phyloP scores from a whole-genome alignment of 2,888 invertebrate species.

The Trissoscelio sp. region DNA sequence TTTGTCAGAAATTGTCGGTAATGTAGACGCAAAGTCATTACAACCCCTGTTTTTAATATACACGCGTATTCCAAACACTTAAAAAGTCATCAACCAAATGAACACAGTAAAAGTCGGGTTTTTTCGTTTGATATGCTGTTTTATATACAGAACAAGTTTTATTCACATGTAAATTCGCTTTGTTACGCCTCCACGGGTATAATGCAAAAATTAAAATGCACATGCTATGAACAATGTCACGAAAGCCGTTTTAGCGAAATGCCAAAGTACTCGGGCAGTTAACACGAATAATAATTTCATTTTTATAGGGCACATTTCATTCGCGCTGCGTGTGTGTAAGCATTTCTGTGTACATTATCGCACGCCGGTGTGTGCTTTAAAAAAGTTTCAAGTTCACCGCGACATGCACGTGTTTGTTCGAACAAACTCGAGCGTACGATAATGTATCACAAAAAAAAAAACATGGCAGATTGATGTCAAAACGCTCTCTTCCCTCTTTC shows the following conservation, averaged over 20 bases:
- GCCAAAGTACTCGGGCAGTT: slow-evolving; percentile 42
- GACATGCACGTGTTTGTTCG: slow-evolving; percentile 25
- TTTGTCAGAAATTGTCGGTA: background rate
- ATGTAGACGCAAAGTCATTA: background rate
- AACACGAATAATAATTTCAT: slow-evolving; percentile 46
- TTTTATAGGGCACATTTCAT: slow-evolving; percentile 40
- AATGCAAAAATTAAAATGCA: slow-evolving; percentile 32
- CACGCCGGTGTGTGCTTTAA: slow-evolving; percentile 9
- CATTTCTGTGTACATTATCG: slow-evolving; percentile 20
- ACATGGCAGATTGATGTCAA: slow-evolving; percentile 18
- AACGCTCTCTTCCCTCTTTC: background rate
- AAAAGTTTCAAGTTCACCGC: slow-evolving; percentile 54
- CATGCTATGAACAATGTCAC: slow-evolving; percentile 36
- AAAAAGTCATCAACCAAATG: slow-evolving; percentile 12
- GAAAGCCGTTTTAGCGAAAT: slow-evolving; percentile 34
- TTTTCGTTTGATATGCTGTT: slow-evolving; percentile 12
- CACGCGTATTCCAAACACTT: background rate
- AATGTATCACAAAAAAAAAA: slow-evolving; percentile 27
- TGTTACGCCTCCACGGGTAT: slow-evolving; percentile 13
- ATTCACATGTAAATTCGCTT: slow-evolving; percentile 39
- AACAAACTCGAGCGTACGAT: background rate
- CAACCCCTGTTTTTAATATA: background rate
- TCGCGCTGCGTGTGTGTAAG: slow-evolving; percentile 3
- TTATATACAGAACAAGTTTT: slow-evolving; percentile 13
- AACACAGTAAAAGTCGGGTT: background rate